Evolutionary conservation across 2,888 invertebrate genomes (phyloP).

Genomic region (Pristionchus fissidentatus): DNA sequence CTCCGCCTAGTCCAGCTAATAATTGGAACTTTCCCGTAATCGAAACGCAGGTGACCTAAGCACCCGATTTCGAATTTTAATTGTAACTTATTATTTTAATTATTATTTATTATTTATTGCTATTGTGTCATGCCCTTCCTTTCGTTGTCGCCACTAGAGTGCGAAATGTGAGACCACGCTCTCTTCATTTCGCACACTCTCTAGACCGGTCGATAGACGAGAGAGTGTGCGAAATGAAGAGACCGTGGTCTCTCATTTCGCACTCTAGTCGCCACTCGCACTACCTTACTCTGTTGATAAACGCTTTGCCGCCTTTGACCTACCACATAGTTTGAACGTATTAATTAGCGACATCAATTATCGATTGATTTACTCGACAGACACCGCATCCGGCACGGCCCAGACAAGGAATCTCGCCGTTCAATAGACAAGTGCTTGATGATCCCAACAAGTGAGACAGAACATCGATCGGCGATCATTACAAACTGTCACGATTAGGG

Average conservation of each 20-base stretch:
- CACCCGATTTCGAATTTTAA: neutral
- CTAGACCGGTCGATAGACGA: no score
- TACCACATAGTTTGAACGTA: no score
- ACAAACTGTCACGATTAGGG: neutral
- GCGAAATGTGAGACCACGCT: no score
- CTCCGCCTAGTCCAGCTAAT: constrained; percentile 20
- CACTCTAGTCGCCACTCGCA: neutral
- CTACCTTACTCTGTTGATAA: constrained; percentile 17
- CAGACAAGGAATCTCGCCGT: constrained; percentile 36
- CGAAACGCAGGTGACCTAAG: neutral
- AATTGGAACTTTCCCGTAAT: constrained; percentile 34
- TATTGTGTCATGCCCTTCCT: constrained; percentile 9
- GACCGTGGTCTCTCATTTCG: no score
- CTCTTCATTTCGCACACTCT: no score
- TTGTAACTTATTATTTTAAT: neutral
- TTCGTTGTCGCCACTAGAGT: neutral
- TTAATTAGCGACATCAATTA: no score
- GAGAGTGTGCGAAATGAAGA: no score
- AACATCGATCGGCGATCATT: neutral
- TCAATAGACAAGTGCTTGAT: neutral
- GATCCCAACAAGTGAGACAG: constrained; percentile 40
- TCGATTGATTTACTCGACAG: constrained; percentile 23
- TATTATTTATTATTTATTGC: constrained; percentile 17
- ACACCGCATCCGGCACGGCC: constrained; percentile 6
- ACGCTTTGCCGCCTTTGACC: constrained; percentile 2